phyloP scores from a whole-genome alignment of 2,797 vertebrate species.

The Channallabes apus region DNA sequence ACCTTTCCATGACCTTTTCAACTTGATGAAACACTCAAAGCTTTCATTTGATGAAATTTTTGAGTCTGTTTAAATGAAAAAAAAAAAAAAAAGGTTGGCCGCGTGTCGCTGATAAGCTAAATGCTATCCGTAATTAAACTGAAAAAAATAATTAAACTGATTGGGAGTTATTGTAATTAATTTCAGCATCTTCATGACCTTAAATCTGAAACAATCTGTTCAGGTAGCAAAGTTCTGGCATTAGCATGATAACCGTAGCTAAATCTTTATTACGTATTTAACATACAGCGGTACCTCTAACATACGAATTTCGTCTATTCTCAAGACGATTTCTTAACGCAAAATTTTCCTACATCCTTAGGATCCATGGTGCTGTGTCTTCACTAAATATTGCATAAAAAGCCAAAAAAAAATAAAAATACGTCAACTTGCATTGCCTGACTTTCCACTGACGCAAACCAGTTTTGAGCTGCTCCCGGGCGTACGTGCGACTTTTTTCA shows the following conservation, averaged over 20 bases:
- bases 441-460: no score
- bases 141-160: neutral
- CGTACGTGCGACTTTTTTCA: no score
- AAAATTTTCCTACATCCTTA: no score
- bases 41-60: neutral
- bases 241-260: neutral
- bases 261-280: neutral
- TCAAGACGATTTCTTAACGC: no score
- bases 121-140: neutral
- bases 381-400: no score
- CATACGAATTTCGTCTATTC: no score
- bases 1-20: neutral
- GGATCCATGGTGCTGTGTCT: no score
- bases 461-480: no score
- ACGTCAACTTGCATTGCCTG: no score
- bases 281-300: no score
- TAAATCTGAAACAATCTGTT: neutral
- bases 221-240: neutral
- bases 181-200: neutral
- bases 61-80: conserved; percentile 5
- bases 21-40: neutral
- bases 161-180: neutral
- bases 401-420: no score
- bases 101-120: neutral
- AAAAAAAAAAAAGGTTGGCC: neutral